Percentiles rank a stretch among this genome's conserved stretches.
These are phyloP conservation scores for Polyommatus iphigenia DNA, from an alignment of 2,888 invertebrate genomes.

Conservation along the genomic window DNA sequence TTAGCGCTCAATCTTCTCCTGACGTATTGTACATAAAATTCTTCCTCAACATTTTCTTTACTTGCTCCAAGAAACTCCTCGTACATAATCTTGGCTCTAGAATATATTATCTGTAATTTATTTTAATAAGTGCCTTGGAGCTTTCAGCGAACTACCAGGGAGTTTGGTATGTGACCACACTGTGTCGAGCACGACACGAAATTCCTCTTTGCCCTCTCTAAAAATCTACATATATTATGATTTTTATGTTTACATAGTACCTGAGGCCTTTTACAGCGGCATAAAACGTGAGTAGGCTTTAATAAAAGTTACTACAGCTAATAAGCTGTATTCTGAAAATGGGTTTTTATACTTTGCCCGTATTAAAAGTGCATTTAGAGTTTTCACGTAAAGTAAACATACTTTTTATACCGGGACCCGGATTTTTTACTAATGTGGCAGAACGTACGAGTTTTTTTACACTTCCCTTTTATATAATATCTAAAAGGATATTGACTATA, in stretches of 20 bases:
- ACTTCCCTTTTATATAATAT: neutral
- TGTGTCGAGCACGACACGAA: neutral
- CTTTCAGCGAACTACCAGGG: constrained; percentile 21
- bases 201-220: constrained; percentile 10
- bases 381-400: neutral
- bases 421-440: neutral
- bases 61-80: neutral
- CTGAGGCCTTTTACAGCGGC: neutral
- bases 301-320: constrained; percentile 15
- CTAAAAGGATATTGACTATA: neutral
- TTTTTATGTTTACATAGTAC: constrained; percentile 6
- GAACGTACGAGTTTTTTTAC: neutral
- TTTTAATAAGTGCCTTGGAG: constrained; percentile 19
- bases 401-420: neutral
- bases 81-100: constrained; percentile 18
- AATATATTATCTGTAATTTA: constrained; percentile 29
- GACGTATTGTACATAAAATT: constrained; percentile 6
- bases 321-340: constrained; percentile 25
- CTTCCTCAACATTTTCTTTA: neutral
- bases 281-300: constrained; percentile 26
- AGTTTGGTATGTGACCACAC: constrained; percentile 6
- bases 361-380: constrained; percentile 21
- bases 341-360: constrained; percentile 5
- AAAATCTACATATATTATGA: constrained; percentile 29
- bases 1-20: neutral